A percentile compares a stretch with the other conserved stretches of the same genome.
Evolutionary conservation across 2,888 invertebrate genomes (phyloP).

Genomic region (Diadegma fenestrale): DNA sequence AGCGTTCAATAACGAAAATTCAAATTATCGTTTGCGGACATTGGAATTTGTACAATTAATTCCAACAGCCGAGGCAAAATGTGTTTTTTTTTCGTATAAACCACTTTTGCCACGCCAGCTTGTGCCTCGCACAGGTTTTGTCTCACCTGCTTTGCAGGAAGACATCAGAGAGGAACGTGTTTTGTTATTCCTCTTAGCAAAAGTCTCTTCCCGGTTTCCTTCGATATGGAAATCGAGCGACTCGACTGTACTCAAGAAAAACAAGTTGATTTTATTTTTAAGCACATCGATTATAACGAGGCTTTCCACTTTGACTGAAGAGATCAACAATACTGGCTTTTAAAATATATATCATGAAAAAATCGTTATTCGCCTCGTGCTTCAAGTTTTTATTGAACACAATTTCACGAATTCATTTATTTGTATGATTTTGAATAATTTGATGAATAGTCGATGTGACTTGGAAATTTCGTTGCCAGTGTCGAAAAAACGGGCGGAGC

Average conservation of each 20-base stretch:
- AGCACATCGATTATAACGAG: constrained; percentile 1
- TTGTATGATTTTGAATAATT: neutral
- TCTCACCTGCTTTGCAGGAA: constrained; percentile 6
- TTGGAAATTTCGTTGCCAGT: neutral
- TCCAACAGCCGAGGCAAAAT: neutral
- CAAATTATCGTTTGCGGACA: neutral
- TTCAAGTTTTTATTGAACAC: neutral
- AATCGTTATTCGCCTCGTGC: neutral
- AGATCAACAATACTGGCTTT: neutral
- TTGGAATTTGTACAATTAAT: neutral
- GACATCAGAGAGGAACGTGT: neutral
- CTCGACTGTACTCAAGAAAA: neutral
- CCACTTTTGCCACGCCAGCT: neutral
- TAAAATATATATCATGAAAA: neutral
- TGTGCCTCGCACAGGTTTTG: neutral
- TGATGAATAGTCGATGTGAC: neutral
- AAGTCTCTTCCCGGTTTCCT: neutral
- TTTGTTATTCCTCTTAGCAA: constrained; percentile 3
- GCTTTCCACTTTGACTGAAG: neutral
- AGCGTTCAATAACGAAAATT: constrained; percentile 4
- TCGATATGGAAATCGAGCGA: neutral
- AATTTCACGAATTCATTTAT: neutral
- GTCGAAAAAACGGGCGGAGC: neutral
- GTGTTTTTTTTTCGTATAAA: neutral
- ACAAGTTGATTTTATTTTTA: neutral